Evolutionary conservation across 2,888 invertebrate genomes (phyloP), one percentile per base, ranked within the genome.

Genomic region (Oxycera nigricornis): DNA sequence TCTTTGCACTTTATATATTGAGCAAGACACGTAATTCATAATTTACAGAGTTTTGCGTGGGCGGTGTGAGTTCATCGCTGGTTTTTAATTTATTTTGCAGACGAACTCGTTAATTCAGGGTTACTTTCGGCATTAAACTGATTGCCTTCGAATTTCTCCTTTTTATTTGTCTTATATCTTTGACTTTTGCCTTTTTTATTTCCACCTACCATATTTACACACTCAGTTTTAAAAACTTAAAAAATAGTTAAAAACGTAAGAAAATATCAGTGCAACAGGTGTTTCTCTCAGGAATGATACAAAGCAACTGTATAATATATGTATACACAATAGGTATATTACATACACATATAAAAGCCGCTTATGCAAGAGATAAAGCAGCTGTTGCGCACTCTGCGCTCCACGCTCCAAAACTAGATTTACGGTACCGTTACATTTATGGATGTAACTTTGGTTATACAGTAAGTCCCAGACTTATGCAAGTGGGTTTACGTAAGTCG

Each of bases 331-430:
- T 11, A 50, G 9, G 50, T 50, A 11, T 50, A 50, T 50, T 50
- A 50, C 17, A 50, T 50, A 17, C 50, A 7, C 50, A 50, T 50
- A 50, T 50, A 50, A 50, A 50, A 50, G 50, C 50, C n/a, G 50
- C 50, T 14, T 50, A 50, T 50, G n/a, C 9, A 50, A 7, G 50
- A 50, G 50, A 50, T 17, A 17, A 50, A 50, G 50, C 17, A 50
- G 17, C 9, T 50, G 17, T n/a, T 50, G 9, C 50, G 17, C 50
- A 6, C 9, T 11, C 7, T 17, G 50, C n/a, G 50, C 50, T 50
- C 50, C 11, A 50, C 50, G 50, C 17, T 17, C 50, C 7, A 7
- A 50, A 50, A 50, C 17, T 50, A 50, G 50, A 4, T 11, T 17
- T 50, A 50, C 3, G 50, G 9, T 50, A 50, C 50, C 11, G 50